Evolutionary conservation across 2,113 vertebrate genomes (phyloP).

Genomic region (Clarias batrachus): DNA sequence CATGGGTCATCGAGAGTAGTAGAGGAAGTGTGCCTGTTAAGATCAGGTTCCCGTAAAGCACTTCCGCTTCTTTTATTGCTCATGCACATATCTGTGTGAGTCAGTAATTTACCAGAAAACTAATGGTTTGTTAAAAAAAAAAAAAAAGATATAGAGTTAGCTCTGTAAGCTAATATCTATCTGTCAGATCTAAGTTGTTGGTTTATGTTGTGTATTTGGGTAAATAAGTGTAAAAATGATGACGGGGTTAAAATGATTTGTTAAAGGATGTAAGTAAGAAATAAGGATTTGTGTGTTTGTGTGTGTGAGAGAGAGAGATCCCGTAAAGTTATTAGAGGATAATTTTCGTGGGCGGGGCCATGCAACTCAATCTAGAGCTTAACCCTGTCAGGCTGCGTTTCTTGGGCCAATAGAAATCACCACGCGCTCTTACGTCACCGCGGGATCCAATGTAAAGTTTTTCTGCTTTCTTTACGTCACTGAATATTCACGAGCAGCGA

Average conservation of each 20-base stretch:
- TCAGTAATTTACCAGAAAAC: conserved; percentile 6
- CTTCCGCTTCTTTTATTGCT: conserved; percentile 33
- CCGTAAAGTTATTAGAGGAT: background rate
- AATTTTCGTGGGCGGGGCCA: conserved; percentile 44
- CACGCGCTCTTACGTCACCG: background rate
- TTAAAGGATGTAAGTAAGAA: background rate
- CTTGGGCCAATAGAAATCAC: background rate
- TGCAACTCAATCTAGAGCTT: conserved; percentile 18
- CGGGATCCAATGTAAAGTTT: background rate
- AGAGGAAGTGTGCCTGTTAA: conserved; percentile 37
- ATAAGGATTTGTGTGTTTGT: too few relatives aligned
- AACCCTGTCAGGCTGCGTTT: conserved; percentile 28
- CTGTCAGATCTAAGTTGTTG: background rate
- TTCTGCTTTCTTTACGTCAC: background rate
- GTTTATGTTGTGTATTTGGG: background rate
- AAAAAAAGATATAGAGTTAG: too few relatives aligned
- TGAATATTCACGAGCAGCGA: conserved; percentile 48
- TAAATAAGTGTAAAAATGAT: background rate
- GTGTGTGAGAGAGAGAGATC: background rate
- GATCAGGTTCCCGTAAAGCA: conserved; percentile 30
- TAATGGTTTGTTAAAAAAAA: background rate
- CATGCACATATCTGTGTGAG: conserved; percentile 19
- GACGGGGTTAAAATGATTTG: background rate
- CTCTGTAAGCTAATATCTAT: too few relatives aligned
- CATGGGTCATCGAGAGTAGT: background rate